Percentiles rank a stretch among this genome's conserved stretches.
These are phyloP conservation scores for Belonocnema kinseyi DNA, from an alignment of 1,140 invertebrate genomes.

Conservation along the genomic window DNA sequence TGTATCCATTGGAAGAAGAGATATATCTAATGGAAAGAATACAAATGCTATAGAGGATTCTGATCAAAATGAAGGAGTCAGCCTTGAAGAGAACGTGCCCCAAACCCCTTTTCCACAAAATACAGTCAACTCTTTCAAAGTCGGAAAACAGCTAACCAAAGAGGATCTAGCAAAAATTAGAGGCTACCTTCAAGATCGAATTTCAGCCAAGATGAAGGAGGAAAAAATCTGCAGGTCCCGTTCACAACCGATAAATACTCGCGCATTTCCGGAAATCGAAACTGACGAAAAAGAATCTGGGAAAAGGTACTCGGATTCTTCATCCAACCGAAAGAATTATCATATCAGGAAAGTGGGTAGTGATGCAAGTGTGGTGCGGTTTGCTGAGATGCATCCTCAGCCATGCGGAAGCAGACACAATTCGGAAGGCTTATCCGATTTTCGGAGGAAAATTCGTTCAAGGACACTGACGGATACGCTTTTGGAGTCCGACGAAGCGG, in stretches of 20 bases:
- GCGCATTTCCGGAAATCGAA: conserved; percentile 38
- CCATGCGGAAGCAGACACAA: conserved; percentile 36
- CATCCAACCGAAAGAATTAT: conserved; percentile 44
- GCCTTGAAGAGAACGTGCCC: background rate
- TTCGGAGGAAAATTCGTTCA: conserved; percentile 32
- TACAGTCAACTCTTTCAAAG: conserved; percentile 1
- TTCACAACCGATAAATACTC: conserved; percentile 30
- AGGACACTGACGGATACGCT: conserved; percentile 30
- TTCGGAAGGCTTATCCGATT: conserved; percentile 22
- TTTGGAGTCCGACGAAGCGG: conserved; percentile 10
- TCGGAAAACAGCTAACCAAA: conserved; percentile 34
- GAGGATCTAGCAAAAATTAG: conserved; percentile 54
- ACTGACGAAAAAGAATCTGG: background rate
- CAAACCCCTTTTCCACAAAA: background rate
- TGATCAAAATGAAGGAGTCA: background rate
- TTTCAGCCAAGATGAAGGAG: conserved; percentile 57
- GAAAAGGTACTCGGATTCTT: conserved; percentile 50
- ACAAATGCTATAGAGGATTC: background rate
- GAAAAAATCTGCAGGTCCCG: conserved; percentile 37
- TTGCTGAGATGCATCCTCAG: conserved; percentile 2
- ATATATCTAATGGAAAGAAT: background rate
- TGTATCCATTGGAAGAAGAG: background rate
- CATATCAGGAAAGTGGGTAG: conserved; percentile 63
- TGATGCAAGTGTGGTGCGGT: conserved; percentile 54
- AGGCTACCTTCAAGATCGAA: conserved; percentile 56